Conservation (phyloP, 2,888 invertebrate genomes). For the Rhingia rostrata region DNA sequence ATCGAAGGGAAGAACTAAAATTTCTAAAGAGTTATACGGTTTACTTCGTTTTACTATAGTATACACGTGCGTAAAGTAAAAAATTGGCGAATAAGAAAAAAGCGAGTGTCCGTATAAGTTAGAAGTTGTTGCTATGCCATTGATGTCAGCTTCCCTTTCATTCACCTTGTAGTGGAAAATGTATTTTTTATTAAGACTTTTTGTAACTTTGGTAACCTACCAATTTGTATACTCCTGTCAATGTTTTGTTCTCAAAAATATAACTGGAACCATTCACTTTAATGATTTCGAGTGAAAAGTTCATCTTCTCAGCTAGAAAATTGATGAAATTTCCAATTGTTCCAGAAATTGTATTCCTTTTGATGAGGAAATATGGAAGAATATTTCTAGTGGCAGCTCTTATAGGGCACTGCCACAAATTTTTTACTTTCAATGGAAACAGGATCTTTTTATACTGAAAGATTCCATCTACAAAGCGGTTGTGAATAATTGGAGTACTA, state of each 20-base stretch:
- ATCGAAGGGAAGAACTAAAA: constrained; percentile 36
- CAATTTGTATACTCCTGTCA: neutral
- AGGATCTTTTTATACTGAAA: neutral
- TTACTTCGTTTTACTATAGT: constrained; percentile 11
- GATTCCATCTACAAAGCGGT: neutral
- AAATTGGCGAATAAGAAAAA: neutral
- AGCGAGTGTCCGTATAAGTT: neutral
- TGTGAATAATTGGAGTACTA: neutral
- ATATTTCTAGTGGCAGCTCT: neutral
- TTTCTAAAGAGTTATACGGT: constrained; percentile 11
- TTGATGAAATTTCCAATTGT: neutral
- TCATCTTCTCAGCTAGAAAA: neutral
- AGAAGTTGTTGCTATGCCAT: neutral
- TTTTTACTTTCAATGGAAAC: neutral
- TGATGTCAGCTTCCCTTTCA: neutral
- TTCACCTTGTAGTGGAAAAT: neutral
- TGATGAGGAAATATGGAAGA: neutral
- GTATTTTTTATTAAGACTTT: neutral
- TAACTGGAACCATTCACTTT: neutral
- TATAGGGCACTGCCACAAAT: neutral
- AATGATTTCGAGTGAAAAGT: neutral
- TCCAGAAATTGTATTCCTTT: neutral
- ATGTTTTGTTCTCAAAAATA: neutral
- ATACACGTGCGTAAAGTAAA: neutral
- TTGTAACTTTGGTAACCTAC: neutral